These are phyloP conservation scores for Rhincodon typus DNA, from an alignment of 2,797 vertebrate species.

Conservation along the genomic window DNA sequence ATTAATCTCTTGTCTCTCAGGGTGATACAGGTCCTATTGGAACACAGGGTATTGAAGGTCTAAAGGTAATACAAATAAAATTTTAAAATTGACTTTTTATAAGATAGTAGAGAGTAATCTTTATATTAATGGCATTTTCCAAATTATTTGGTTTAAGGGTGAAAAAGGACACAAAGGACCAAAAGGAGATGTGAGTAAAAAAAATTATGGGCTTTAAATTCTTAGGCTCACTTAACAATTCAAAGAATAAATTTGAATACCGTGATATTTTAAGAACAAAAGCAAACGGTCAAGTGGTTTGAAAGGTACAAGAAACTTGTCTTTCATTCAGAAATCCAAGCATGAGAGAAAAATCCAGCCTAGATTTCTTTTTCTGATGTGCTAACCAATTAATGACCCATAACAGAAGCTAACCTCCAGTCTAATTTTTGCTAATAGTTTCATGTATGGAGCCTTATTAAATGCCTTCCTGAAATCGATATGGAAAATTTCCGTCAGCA, in stretches of 20 bases:
- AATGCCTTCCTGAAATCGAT: not conserved
- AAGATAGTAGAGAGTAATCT: slow-evolving; percentile 18
- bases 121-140: slow-evolving; percentile 30
- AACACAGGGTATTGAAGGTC: slow-evolving; percentile 57
- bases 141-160: slow-evolving; percentile 48
- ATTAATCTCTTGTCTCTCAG: slow-evolving; percentile 46
- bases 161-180: slow-evolving; percentile 56
- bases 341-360: not conserved
- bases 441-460: not conserved
- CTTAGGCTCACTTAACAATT: not conserved
- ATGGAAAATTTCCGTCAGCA: not conserved
- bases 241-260: not conserved
- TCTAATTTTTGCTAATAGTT: not conserved
- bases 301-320: not conserved
- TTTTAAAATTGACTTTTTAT: slow-evolving; percentile 39
- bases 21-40: slow-evolving; percentile 59
- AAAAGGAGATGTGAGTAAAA: slow-evolving; percentile 59
- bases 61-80: slow-evolving; percentile 48
- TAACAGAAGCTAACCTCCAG: not conserved
- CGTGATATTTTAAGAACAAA: not conserved
- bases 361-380: not conserved
- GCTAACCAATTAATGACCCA: not conserved
- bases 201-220: not conserved
- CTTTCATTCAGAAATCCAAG: not conserved
- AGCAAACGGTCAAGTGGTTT: not conserved